phyloP scores from a whole-genome alignment of 2,113 vertebrate species.

The Melanocharis versteri region DNA sequence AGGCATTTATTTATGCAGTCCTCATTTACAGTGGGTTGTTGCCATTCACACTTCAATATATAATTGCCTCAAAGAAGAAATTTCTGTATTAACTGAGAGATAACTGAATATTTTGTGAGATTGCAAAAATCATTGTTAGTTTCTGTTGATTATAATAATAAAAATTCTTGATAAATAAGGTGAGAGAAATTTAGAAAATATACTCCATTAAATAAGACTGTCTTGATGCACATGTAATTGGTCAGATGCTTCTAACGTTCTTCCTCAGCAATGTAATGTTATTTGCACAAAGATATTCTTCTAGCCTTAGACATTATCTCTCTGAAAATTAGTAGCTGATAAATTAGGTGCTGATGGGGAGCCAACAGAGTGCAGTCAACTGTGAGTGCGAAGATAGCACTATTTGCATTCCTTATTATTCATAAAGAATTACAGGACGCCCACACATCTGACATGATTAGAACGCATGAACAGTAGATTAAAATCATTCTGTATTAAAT shows the following conservation, averaged over 20 bases:
- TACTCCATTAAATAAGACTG: neutral
- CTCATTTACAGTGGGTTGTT: neutral
- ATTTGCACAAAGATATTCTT: constrained; percentile 30
- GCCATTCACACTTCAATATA: neutral
- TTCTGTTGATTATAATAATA: constrained; percentile 13
- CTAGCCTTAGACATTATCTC: constrained; percentile 36
- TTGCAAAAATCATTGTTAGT: neutral
- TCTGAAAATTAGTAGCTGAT: constrained; percentile 64
- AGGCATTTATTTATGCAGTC: neutral
- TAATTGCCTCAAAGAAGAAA: neutral
- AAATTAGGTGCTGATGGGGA: constrained; percentile 65
- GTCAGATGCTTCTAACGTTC: constrained; percentile 3
- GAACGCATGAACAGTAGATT: constrained; percentile 46
- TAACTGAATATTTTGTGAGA: neutral
- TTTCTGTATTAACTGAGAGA: neutral
- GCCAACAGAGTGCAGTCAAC: constrained; percentile 54
- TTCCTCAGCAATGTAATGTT: constrained; percentile 25
- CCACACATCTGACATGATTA: constrained; percentile 66
- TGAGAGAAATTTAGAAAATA: constrained; percentile 45
- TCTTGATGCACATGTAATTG: neutral
- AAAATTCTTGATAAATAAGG: constrained; percentile 26
- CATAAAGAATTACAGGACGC: constrained; percentile 40
- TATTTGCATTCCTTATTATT: constrained; percentile 65
- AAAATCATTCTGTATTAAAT: constrained; percentile 48
- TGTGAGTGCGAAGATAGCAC: constrained; percentile 57